phyloP scores from a whole-genome alignment of 2,113 vertebrate genomes.

The Heloderma charlesbogerti region DNA sequence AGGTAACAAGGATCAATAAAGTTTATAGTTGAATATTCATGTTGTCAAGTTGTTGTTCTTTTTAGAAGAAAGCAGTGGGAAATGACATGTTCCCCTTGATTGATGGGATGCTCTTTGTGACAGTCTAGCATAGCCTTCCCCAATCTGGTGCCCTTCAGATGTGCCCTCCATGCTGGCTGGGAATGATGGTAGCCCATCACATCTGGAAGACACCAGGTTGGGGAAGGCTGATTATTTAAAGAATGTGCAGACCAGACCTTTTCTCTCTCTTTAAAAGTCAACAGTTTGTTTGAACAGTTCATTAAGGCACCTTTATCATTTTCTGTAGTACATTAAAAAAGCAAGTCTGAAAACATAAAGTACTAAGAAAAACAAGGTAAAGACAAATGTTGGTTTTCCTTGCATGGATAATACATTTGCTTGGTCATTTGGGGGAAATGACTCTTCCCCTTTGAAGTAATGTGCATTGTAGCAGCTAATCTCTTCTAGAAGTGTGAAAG shows the following conservation, averaged over 20 bases:
- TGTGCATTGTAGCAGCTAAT: neutral
- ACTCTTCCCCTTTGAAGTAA: constrained; percentile 36
- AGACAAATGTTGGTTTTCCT: neutral
- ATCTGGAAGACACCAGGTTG: neutral
- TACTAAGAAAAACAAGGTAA: neutral
- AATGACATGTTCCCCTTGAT: too few species aligned
- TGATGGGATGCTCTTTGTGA: too few species aligned
- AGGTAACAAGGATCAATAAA: too few species aligned
- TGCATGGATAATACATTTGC: fast-evolving
- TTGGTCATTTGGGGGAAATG: neutral
- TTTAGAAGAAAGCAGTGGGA: too few species aligned
- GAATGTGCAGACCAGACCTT: neutral
- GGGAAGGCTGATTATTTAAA: neutral
- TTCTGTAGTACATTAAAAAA: neutral
- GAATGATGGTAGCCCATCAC: neutral
- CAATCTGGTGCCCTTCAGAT: neutral
- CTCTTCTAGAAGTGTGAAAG: constrained; percentile 22
- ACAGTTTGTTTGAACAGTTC: constrained; percentile 7
- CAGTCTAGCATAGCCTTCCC: neutral
- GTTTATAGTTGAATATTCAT: too few species aligned
- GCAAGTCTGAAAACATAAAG: neutral
- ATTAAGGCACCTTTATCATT: neutral
- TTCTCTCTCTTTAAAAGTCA: neutral
- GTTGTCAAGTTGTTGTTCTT: too few species aligned
- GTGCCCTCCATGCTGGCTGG: neutral